phyloP scores from a whole-genome alignment of 2,113 vertebrate genomes.

The Mirza zaza region DNA sequence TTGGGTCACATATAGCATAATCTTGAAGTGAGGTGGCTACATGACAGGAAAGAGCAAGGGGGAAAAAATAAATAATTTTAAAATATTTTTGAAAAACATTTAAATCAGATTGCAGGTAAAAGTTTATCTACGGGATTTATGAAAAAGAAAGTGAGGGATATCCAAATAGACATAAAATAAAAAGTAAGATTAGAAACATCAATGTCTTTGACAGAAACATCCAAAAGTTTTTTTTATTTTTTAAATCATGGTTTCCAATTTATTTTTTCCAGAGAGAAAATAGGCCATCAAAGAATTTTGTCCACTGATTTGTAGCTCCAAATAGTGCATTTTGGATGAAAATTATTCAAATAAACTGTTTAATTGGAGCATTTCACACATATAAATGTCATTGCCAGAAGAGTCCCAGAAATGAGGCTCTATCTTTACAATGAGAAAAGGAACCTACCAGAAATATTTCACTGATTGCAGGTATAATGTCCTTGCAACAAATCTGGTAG shows the following conservation, averaged over 20 bases:
- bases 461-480: not conserved
- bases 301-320: not conserved
- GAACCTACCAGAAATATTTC: not conserved
- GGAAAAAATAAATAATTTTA: not conserved
- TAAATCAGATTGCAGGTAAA: not conserved
- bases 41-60: not conserved
- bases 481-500: not conserved
- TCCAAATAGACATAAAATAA: not conserved
- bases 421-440: conserved; percentile 18
- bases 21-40: not conserved
- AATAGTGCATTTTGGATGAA: conserved; percentile 36
- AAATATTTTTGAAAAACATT: not conserved
- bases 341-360: conserved; percentile 56
- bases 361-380: conserved; percentile 37
- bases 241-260: not conserved
- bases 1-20: not conserved
- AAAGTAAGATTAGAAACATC: not conserved
- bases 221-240: not conserved
- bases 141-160: not conserved
- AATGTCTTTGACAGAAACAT: not conserved
- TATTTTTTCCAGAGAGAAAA: not conserved
- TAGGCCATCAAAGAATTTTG: not conserved
- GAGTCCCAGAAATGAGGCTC: conserved; percentile 28
- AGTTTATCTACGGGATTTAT: not conserved
- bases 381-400: conserved; percentile 2